Evolutionary conservation across 23 tunicate genomes (phyloP), one percentile per base, ranked within the genome.

Genomic region (Phallusia fumigata): DNA sequence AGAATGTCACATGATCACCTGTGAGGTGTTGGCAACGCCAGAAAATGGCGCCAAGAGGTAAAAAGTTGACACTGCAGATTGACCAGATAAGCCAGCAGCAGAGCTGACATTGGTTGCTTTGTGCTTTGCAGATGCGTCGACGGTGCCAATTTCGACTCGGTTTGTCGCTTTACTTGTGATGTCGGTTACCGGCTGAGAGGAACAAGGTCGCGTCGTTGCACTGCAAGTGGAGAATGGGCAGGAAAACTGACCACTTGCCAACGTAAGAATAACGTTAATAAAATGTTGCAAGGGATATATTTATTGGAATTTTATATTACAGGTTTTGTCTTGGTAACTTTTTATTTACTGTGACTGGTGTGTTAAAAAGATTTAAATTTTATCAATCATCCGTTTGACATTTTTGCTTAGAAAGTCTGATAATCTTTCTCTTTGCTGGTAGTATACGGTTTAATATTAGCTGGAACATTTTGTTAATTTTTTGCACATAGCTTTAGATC

Each of bases 21-120:
- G 98, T 65, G 87, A 78, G 22, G 83, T 73, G 18, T 35, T 94
- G 30, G 80, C 79, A 22, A 82, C 65, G 19, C 90, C 93, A 18
- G 87, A 83, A 53, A 85, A 94, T 74, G 98, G 94, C n/a, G 80
- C 52, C 44, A 86, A 78, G 79, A 78, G 94, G 98, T 94, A 40
- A 31, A n/a, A 40, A 40, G 47, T 40, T 40, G 47, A 40, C 10
- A 40, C 47, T 40, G 47, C 47, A 40, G 47, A 40, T 40, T 40
- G 5, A 10, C 47, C 47, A 40, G 47, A 40, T 40, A 40, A 40
- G 47, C 47, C 10, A 40, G 47, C 10, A 40, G 10, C 47, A 40
- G 47, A 3, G 47, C 10, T 58, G 16, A 22, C 28, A 58, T 2
- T 13, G 28, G 13, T 21, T 58, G 3, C 69, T 58, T 58, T 22